These are phyloP conservation scores for Esperia sulphurella DNA, from an alignment of 2,888 invertebrate species.

Conservation along the genomic window DNA sequence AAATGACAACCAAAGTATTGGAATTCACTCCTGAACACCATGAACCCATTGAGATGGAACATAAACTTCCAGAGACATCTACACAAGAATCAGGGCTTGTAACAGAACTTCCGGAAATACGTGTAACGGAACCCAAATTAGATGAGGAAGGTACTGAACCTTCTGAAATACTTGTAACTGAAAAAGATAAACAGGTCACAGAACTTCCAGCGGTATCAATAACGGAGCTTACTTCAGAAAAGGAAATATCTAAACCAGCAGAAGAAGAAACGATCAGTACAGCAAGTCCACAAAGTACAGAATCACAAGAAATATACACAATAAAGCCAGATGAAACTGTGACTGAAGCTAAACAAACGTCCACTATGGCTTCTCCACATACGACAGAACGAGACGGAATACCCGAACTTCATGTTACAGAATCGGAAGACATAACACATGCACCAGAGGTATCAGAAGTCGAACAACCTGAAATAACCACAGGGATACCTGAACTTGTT, in stretches of 20 bases:
- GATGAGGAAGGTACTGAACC: neutral
- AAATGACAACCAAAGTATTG: neutral
- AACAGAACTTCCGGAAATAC: neutral
- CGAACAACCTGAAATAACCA: neutral
- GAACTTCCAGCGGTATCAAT: neutral
- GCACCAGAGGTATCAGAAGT: neutral
- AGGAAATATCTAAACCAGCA: neutral
- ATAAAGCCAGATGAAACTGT: neutral
- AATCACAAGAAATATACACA: constrained; percentile 1
- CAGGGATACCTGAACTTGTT: neutral
- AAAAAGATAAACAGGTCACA: neutral
- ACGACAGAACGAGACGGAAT: neutral
- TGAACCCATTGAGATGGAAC: neutral
- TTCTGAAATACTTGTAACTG: neutral
- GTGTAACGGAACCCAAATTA: neutral
- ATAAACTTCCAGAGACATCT: neutral
- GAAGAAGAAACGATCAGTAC: neutral
- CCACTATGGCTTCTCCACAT: neutral
- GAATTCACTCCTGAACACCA: neutral
- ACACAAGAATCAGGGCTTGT: neutral
- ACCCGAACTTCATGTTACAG: neutral
- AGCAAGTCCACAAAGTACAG: neutral
- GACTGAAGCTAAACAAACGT: constrained; percentile 12
- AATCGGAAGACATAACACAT: neutral
- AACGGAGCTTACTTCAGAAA: neutral